phyloP scores from a whole-genome alignment of 2,113 vertebrate species.

The Ophthalmolycus amberensis region DNA sequence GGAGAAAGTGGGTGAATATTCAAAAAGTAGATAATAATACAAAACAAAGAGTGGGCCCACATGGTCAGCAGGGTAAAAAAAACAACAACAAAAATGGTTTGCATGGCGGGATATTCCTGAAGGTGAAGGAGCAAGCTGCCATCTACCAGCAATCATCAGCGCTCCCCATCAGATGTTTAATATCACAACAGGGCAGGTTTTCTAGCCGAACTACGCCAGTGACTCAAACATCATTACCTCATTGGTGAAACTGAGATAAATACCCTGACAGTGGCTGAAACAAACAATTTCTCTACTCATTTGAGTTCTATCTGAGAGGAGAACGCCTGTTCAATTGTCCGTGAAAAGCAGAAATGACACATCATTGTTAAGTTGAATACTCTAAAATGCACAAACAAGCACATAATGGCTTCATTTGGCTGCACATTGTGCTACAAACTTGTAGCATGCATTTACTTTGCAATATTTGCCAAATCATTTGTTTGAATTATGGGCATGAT shows the following conservation, averaged over 20 bases:
- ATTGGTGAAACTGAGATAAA: constrained; percentile 50
- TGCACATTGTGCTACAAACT: constrained; percentile 16
- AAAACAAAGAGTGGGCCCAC: background rate
- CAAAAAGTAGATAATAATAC: background rate
- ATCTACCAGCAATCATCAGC: constrained; percentile 55
- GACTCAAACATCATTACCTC: constrained; percentile 55
- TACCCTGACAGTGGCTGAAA: background rate
- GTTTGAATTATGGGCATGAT: background rate
- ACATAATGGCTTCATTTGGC: constrained; percentile 33
- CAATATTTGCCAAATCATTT: background rate
- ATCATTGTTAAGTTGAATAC: constrained; percentile 41
- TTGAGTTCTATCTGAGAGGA: constrained; percentile 10
- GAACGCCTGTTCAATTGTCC: background rate
- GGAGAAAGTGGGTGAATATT: background rate
- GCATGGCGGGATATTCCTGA: constrained; percentile 8
- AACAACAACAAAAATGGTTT: background rate
- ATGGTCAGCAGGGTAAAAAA: background rate
- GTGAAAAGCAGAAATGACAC: constrained; percentile 45
- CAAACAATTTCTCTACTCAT: constrained; percentile 2
- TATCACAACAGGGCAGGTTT: constrained; percentile 56
- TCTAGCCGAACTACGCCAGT: constrained; percentile 36
- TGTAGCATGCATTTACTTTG: background rate
- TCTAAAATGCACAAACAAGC: constrained; percentile 40
- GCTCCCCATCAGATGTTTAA: constrained; percentile 60
- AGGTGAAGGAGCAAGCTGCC: constrained; percentile 69